Conservation (phyloP, 2,888 invertebrate genomes). For the Drosophila subquinaria region DNA sequence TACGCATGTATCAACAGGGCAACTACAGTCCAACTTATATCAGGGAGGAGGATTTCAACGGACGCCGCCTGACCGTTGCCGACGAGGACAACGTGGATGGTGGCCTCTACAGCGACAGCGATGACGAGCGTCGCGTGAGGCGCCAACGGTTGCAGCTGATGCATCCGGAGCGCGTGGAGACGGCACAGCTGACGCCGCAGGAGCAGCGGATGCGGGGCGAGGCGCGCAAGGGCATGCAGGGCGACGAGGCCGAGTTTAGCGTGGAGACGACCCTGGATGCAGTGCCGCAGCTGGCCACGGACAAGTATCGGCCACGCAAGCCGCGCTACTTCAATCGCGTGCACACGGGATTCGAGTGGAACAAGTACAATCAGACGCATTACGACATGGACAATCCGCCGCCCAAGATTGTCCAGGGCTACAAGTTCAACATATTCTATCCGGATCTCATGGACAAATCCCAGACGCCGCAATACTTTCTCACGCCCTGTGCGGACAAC, state of each 20-base stretch:
- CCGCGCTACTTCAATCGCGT: conserved; percentile 99
- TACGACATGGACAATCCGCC: conserved; percentile 99
- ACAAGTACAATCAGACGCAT: conserved; percentile 99
- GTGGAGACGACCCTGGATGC: conserved; percentile 94
- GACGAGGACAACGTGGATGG: conserved; percentile 66
- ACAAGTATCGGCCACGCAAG: conserved; percentile 98
- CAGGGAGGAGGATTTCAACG: conserved; percentile 65
- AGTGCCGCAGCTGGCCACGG: conserved; percentile 94
- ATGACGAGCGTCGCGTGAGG: conserved; percentile 62
- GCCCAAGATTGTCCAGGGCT: conserved; percentile 99
- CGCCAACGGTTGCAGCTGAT: conserved; percentile 56
- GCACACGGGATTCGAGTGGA: conserved; percentile 99
- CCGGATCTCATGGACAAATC: conserved; percentile 98
- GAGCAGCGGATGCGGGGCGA: conserved; percentile 91
- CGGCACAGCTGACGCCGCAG: conserved; percentile 62
- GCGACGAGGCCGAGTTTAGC: conserved; percentile 96
- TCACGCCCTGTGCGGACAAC: conserved; percentile 96
- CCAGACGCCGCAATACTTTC: conserved; percentile 96
- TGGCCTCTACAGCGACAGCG: conserved; percentile 58
- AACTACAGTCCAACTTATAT: conserved; percentile 93
- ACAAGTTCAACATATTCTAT: conserved; percentile 99
- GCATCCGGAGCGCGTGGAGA: conserved; percentile 79
- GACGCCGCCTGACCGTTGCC: conserved; percentile 39
- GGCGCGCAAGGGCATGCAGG: conserved; percentile 93
- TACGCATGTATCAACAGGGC: conserved; percentile 90